phyloP scores from a whole-genome alignment of 2,797 vertebrate species.

The Bryconaethiops microstoma region DNA sequence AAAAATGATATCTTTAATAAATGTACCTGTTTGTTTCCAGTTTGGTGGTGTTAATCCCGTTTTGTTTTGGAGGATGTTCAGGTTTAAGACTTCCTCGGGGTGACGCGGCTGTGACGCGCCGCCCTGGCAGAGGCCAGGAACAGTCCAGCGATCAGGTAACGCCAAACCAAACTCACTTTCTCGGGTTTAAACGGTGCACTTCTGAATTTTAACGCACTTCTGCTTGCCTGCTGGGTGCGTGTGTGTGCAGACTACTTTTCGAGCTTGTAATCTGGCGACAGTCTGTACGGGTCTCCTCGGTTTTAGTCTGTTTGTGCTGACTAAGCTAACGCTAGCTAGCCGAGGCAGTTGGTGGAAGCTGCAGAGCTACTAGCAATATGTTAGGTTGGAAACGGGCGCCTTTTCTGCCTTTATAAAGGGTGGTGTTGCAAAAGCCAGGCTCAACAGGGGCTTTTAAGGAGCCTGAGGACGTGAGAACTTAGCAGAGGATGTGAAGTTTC shows the following conservation, averaged over 20 bases:
- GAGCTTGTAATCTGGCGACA: rapidly evolving
- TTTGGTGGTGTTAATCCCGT: neutral
- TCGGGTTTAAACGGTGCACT: neutral
- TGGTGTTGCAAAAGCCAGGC: neutral
- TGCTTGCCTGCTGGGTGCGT: too few relatives aligned
- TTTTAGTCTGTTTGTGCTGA: neutral
- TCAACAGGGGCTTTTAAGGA: neutral
- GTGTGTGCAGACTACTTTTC: neutral
- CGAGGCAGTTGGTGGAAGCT: neutral
- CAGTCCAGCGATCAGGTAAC: conserved; percentile 53
- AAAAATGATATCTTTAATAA: too few relatives aligned
- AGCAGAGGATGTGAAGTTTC: too few relatives aligned
- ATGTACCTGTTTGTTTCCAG: too few relatives aligned
- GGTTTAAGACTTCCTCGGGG: conserved; percentile 1
- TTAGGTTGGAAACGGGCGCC: neutral
- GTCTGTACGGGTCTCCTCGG: neutral
- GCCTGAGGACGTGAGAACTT: too few relatives aligned
- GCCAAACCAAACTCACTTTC: neutral
- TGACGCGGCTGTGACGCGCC: conserved; percentile 52
- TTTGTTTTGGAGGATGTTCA: neutral
- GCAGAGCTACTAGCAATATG: neutral
- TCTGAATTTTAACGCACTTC: too few relatives aligned
- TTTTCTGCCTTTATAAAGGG: neutral
- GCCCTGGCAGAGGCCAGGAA: conserved; percentile 47
- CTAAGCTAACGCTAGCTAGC: conserved; percentile 23